Evolutionary conservation across 2,113 vertebrate species (phyloP).

Genomic region (Anseranas semipalmata): DNA sequence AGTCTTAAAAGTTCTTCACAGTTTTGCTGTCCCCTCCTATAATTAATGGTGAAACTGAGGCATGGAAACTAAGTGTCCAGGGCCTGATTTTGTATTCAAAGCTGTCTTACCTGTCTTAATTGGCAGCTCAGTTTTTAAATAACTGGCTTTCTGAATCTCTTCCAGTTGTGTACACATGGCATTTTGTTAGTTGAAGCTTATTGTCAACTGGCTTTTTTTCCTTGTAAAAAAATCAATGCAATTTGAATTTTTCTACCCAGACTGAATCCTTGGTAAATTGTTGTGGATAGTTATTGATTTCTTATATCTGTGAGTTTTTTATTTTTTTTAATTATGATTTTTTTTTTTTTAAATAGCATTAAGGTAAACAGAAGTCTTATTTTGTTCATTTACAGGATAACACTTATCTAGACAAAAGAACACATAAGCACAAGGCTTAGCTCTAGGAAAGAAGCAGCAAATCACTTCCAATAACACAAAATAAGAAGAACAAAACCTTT

Average conservation of each 20-base stretch:
- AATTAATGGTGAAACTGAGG: background rate
- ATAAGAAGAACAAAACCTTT: conserved; percentile 58
- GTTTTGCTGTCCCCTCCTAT: background rate
- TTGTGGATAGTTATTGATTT: conserved; percentile 78
- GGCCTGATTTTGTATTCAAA: background rate
- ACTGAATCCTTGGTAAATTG: conserved; percentile 74
- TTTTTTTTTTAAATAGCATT: conserved; percentile 64
- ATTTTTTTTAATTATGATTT: background rate
- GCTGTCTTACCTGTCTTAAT: background rate
- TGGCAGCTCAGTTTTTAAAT: conserved; percentile 20
- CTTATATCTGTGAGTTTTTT: conserved; percentile 65
- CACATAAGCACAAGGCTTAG: conserved; percentile 11
- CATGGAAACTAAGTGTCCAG: background rate
- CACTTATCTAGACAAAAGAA: conserved; percentile 77
- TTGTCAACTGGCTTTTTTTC: conserved; percentile 13
- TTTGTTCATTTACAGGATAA: conserved; percentile 68
- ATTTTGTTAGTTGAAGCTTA: conserved; percentile 23
- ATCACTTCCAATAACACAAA: conserved; percentile 61
- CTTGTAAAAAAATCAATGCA: conserved; percentile 65
- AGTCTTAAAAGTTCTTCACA: background rate
- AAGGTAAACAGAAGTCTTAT: conserved; percentile 73
- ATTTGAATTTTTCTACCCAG: conserved; percentile 75
- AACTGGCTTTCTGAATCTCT: conserved; percentile 22
- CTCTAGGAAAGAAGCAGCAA: conserved; percentile 48
- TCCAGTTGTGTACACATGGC: conserved; percentile 4